These are phyloP conservation scores for Tridacna crocea DNA, from an alignment of 2,888 invertebrate genomes.

Conservation along the genomic window DNA sequence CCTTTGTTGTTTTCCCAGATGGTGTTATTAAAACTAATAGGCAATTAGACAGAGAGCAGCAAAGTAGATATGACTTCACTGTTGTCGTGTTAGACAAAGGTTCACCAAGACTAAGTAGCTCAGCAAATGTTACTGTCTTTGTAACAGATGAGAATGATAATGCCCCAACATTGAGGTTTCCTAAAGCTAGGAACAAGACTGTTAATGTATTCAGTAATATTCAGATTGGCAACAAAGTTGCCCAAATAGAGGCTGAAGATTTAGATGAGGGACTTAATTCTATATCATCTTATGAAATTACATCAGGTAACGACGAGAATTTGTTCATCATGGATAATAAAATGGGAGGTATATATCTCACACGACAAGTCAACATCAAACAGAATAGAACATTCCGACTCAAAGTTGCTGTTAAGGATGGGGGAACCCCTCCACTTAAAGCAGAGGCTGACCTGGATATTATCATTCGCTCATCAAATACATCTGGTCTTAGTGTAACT, in stretches of 20 bases:
- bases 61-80: constrained; percentile 60
- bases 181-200: constrained; percentile 70
- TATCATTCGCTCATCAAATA: constrained; percentile 35
- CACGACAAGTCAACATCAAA: constrained; percentile 40
- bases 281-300: constrained; percentile 61
- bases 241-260: constrained; percentile 64
- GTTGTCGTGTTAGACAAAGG: constrained; percentile 66
- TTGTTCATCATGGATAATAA: constrained; percentile 64
- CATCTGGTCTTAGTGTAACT: constrained; percentile 19
- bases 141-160: constrained; percentile 80
- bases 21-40: constrained; percentile 65
- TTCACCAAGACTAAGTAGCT: constrained; percentile 53
- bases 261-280: constrained; percentile 61
- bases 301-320: constrained; percentile 62
- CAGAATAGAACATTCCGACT: constrained; percentile 62
- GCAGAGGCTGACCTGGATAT: constrained; percentile 59
- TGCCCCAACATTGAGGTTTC: constrained; percentile 75
- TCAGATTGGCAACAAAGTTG: constrained; percentile 61
- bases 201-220: constrained; percentile 68
- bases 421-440: constrained; percentile 64
- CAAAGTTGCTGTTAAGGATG: constrained; percentile 69
- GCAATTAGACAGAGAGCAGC: constrained; percentile 62
- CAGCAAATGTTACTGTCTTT: constrained; percentile 58
- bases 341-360: constrained; percentile 65
- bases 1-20: constrained; percentile 65